Conservation (phyloP, 2,888 invertebrate genomes). For the Euphydryas editha region DNA sequence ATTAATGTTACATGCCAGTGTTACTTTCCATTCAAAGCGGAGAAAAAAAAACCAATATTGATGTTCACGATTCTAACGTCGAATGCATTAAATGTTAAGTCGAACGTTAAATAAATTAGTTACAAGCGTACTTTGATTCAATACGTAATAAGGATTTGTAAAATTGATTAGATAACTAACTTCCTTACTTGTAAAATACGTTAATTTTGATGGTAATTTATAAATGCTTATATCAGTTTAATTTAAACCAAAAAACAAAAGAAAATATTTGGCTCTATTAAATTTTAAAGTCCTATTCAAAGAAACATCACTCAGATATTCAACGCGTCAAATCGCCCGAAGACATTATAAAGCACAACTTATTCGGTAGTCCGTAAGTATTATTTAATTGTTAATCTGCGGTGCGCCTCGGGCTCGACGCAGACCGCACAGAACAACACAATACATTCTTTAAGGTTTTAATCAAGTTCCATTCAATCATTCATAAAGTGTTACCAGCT, state of each 20-base stretch:
- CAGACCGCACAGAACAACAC: constrained; percentile 50
- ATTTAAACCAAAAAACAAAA: constrained; percentile 5
- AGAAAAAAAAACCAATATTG: constrained; percentile 63
- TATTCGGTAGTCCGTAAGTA: constrained; percentile 79
- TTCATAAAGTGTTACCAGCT: constrained; percentile 24
- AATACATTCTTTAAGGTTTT: constrained; percentile 45
- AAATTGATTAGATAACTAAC: constrained; percentile 23
- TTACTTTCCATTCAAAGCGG: constrained; percentile 63
- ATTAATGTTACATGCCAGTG: constrained; percentile 70
- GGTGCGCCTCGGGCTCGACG: constrained; percentile 62
- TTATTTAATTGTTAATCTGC: constrained; percentile 80
- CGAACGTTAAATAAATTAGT: constrained; percentile 68
- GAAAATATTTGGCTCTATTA: neutral
- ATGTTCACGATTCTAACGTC: constrained; percentile 71
- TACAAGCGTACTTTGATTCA: constrained; percentile 55
- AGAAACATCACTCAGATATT: constrained; percentile 69
- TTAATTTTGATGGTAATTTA: neutral
- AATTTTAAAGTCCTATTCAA: constrained; percentile 33
- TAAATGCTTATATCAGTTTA: neutral
- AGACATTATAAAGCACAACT: constrained; percentile 74
- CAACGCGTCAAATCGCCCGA: constrained; percentile 75
- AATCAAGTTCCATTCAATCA: constrained; percentile 30
- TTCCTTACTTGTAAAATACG: neutral
- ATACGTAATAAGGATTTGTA: constrained; percentile 33
- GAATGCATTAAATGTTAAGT: constrained; percentile 69